Conservation (phyloP, 2,113 vertebrate species). For the Corythaixoides concolor region DNA sequence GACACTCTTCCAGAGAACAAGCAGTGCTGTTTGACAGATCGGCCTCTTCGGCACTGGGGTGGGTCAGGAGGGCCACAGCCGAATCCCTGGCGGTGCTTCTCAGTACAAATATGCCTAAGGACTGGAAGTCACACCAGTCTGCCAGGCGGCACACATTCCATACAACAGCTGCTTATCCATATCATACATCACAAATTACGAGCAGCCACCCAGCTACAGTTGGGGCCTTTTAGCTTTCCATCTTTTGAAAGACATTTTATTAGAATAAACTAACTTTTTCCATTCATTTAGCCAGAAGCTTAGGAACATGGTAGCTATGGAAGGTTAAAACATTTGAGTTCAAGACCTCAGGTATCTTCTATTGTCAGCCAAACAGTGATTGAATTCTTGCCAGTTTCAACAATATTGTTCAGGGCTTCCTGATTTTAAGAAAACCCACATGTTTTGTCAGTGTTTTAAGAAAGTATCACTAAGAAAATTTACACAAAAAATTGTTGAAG, state of each 20-base stretch:
- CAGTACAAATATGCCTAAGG: neutral
- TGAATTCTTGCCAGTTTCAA: neutral
- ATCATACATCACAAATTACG: neutral
- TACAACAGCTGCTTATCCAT: neutral
- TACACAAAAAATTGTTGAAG: neutral
- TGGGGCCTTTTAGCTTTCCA: neutral
- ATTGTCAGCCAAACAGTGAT: neutral
- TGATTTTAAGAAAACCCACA: neutral
- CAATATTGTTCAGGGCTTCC: neutral
- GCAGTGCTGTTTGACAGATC: neutral
- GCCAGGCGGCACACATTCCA: neutral
- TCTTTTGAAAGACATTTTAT: neutral
- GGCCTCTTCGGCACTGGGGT: fast-evolving
- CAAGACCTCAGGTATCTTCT: neutral
- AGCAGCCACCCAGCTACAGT: neutral
- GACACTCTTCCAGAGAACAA: fast-evolving
- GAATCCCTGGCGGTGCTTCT: neutral
- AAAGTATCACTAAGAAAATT: neutral
- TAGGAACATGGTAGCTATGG: neutral
- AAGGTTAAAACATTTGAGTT: neutral
- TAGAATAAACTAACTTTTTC: neutral
- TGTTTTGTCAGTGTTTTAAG: neutral
- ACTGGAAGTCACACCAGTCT: neutral
- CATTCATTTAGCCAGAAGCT: neutral
- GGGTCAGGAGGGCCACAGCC: neutral